A percentile compares a stretch with the other conserved stretches of the same genome.
Conservation (phyloP, 2,113 vertebrate species). For the Trachemys scripta region DNA sequence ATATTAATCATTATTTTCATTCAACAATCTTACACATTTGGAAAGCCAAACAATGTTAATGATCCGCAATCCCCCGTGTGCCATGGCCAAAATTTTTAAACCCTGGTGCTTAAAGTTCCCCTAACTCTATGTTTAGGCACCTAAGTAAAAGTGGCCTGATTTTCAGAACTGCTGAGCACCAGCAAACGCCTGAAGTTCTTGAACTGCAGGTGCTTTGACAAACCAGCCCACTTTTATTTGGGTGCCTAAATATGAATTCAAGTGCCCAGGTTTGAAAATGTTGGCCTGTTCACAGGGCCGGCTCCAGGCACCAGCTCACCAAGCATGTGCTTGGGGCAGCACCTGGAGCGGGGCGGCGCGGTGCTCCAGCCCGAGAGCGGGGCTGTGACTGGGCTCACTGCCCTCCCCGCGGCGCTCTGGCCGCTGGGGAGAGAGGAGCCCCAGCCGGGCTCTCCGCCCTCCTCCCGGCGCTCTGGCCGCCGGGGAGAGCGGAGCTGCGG, state of each 20-base stretch:
- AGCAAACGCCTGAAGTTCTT: not conserved
- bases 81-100: not conserved
- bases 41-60: not conserved
- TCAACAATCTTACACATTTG: not conserved
- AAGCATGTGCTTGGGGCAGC: no score
- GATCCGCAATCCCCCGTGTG: not conserved
- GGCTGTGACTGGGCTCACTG: no score
- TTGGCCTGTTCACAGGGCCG: not conserved
- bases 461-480: no score
- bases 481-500: no score
- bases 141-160: not conserved
- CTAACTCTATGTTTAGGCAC: not conserved
- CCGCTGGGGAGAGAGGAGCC: no score
- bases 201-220: not conserved
- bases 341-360: no score
- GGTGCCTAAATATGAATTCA: not conserved
- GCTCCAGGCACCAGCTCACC: no score
- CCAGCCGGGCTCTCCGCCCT: no score
- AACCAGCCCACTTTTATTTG: not conserved
- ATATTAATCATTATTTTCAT: no score
- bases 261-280: not conserved
- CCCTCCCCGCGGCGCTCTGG: no score
- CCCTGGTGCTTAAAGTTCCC: no score
- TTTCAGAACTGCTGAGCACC: not conserved
- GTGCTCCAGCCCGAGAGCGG: no score